A percentile compares a stretch with the other conserved stretches of the same genome.
Conservation (phyloP, 2,888 invertebrate genomes). For the Brachyopa scutellaris region DNA sequence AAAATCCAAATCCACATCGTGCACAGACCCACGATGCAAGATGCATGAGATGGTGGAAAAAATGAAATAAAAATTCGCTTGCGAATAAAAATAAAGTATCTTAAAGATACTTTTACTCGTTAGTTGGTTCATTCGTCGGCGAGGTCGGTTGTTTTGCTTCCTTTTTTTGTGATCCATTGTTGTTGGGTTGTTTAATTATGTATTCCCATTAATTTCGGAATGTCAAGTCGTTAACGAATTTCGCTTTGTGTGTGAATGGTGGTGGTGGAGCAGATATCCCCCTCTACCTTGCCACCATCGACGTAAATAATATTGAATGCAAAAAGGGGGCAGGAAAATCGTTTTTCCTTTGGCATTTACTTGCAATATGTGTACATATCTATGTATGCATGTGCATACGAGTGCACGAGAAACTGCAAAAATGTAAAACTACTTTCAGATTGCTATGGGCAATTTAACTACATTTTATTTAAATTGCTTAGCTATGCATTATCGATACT, state of each 20-base stretch:
- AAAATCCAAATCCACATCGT: slow-evolving; percentile 58
- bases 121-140: slow-evolving; percentile 55
- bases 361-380: background rate
- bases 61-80: slow-evolving; percentile 36
- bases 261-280: slow-evolving; percentile 43
- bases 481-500: background rate
- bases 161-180: slow-evolving; percentile 71
- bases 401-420: background rate
- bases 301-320: slow-evolving; percentile 36
- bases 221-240: slow-evolving; percentile 77
- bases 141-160: slow-evolving; percentile 47
- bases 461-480: slow-evolving; percentile 37
- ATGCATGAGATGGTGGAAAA: slow-evolving; percentile 64
- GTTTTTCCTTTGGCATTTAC: slow-evolving; percentile 22
- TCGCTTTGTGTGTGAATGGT: slow-evolving; percentile 57
- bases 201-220: slow-evolving; percentile 82
- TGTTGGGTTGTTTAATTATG: slow-evolving; percentile 80
- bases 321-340: slow-evolving; percentile 18
- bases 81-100: slow-evolving; percentile 70
- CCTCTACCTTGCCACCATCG: slow-evolving; percentile 15
- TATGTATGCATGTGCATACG: background rate
- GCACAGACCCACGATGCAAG: slow-evolving; percentile 69
- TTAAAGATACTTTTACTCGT: slow-evolving; percentile 72
- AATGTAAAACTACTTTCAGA: background rate
- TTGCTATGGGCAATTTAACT: slow-evolving; percentile 19